Evolutionary conservation across 1,140 invertebrate genomes (phyloP).

Genomic region (Formica selysi): DNA sequence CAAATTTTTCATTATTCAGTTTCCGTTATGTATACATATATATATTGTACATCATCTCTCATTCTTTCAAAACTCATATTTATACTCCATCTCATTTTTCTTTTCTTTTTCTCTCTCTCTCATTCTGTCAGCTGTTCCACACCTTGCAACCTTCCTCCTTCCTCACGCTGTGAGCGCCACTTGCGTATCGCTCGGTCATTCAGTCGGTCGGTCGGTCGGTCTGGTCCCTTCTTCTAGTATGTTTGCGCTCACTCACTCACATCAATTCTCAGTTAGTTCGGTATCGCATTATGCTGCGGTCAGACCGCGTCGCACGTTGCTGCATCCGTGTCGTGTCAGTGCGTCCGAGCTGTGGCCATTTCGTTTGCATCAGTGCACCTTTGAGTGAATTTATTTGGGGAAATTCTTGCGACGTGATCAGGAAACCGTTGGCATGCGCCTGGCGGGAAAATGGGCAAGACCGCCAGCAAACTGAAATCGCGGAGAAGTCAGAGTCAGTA

Average conservation of each 20-base stretch:
- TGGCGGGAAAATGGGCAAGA: constrained; percentile 81
- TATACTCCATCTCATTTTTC: neutral
- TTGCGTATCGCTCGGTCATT: constrained; percentile 12
- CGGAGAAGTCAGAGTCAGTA: constrained; percentile 83
- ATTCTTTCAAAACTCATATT: too few relatives aligned
- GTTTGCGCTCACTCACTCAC: constrained; percentile 57
- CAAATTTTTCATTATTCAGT: too few relatives aligned
- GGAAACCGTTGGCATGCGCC: constrained; percentile 56
- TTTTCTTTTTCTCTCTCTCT: neutral
- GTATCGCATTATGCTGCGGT: constrained; percentile 77
- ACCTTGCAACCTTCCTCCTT: constrained; percentile 33
- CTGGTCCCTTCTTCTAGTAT: constrained; percentile 47
- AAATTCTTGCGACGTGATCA: constrained; percentile 7
- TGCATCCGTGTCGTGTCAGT: constrained; percentile 36
- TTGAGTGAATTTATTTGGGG: constrained; percentile 44
- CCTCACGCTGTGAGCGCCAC: constrained; percentile 19
- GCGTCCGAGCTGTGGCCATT: constrained; percentile 11
- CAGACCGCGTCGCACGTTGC: constrained; percentile 52
- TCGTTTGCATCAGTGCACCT: constrained; percentile 17
- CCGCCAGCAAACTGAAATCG: constrained; percentile 82
- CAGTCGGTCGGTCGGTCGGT: constrained; percentile 8
- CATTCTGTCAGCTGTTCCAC: neutral
- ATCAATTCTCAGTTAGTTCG: constrained; percentile 60
- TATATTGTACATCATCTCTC: too few relatives aligned
- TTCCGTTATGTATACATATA: too few relatives aligned